A percentile compares a stretch with the other conserved stretches of the same genome.
Conservation (phyloP, 53 echinoderm and acorn worm species). For the Astropecten irregularis region DNA sequence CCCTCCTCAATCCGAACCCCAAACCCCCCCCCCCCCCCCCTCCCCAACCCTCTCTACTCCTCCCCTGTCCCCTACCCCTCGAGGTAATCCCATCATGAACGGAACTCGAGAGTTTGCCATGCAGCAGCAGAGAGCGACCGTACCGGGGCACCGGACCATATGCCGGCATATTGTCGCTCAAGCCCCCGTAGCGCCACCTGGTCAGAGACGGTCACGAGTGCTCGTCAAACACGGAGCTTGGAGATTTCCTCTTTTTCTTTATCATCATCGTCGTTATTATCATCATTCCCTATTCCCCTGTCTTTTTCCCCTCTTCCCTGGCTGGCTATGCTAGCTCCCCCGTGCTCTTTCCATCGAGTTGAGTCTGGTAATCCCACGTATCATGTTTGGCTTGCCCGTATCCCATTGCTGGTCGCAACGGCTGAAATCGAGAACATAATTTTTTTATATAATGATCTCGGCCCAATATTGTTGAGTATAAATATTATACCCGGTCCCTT, state of each 20-base stretch:
- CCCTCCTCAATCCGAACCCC: too few species aligned
- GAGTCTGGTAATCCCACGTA: conserved; percentile 21
- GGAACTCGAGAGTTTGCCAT: conserved; percentile 52
- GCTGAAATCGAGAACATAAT: too few species aligned
- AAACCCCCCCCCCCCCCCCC: too few species aligned
- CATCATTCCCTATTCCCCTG: too few species aligned
- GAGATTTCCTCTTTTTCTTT: background rate
- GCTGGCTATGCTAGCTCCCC: too few species aligned
- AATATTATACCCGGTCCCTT: too few species aligned
- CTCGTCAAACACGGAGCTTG: conserved; percentile 42
- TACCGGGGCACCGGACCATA: conserved; percentile 39
- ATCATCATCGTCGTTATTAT: too few species aligned
- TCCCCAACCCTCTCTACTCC: background rate
- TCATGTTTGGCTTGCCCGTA: conserved; percentile 29
- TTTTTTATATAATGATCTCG: too few species aligned
- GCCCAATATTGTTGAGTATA: too few species aligned
- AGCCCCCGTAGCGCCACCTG: conserved; percentile 57
- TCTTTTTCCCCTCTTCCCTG: too few species aligned
- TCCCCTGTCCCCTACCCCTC: background rate
- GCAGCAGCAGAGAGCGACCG: conserved; percentile 34
- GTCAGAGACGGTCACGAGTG: conserved; percentile 42
- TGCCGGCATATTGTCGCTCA: conserved; percentile 56
- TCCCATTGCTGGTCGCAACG: conserved; percentile 8
- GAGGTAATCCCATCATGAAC: conserved; percentile 31
- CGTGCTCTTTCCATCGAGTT: too few species aligned